These are phyloP conservation scores for Cataglyphis albicans DNA, from an alignment of 2,888 invertebrate genomes.

Conservation along the genomic window DNA sequence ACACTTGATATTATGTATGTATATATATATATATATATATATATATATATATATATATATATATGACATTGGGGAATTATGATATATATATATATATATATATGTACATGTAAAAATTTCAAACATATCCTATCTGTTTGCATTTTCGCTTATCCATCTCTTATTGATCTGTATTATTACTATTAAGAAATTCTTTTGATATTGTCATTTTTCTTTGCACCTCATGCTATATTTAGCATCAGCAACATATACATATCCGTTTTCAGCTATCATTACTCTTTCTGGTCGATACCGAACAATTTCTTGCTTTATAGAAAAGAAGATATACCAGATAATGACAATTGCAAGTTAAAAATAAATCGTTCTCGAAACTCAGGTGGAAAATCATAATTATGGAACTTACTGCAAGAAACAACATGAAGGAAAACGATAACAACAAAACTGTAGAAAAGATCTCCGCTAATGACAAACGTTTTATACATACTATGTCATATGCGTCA, in stretches of 20 bases:
- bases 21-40: background rate
- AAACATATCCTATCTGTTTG: background rate
- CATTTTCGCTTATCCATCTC: background rate
- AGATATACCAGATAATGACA: constrained; percentile 29
- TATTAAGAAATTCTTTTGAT: too few species aligned
- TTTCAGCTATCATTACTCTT: background rate
- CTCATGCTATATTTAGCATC: background rate
- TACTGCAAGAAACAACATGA: constrained; percentile 16
- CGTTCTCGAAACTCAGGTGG: background rate
- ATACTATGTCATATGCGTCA: constrained; percentile 86
- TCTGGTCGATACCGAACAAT: background rate
- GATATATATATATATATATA: too few species aligned
- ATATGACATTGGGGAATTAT: too few species aligned
- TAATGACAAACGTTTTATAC: background rate
- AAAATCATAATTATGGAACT: constrained; percentile 29
- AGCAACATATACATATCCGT: background rate
- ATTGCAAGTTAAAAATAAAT: constrained; percentile 7
- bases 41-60: too few species aligned
- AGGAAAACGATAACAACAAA: background rate
- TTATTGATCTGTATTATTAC: too few species aligned
- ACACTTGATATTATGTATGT: background rate
- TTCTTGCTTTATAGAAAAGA: background rate
- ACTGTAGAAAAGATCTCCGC: background rate
- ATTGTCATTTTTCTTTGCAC: background rate
- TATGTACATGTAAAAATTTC: background rate